phyloP scores from a whole-genome alignment of 1,140 invertebrate genomes.

The Drosophila bocqueti region DNA sequence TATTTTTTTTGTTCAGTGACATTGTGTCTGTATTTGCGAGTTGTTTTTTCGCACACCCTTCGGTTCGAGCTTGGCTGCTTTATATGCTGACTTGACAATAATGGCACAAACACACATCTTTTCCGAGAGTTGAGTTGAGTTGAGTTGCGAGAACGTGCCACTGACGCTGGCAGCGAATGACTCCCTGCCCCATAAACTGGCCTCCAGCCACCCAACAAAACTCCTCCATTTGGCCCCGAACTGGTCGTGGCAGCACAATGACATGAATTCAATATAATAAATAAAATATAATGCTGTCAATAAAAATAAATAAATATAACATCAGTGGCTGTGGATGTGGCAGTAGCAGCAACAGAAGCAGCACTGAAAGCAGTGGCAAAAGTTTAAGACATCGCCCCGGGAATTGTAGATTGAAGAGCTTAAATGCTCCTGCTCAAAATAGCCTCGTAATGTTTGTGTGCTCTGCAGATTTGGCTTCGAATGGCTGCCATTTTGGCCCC shows the following conservation, averaged over 20 bases:
- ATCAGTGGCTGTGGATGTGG: constrained; percentile 36
- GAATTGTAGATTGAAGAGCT: constrained; percentile 69
- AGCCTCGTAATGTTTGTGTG: constrained; percentile 80
- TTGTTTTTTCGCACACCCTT: constrained; percentile 30
- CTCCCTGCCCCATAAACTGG: constrained; percentile 22
- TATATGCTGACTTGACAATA: constrained; percentile 83
- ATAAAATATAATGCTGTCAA: constrained; percentile 84
- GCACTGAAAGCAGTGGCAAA: constrained; percentile 52
- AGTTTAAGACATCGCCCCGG: constrained; percentile 54
- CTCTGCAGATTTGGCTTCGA: constrained; percentile 58
- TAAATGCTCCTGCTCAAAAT: constrained; percentile 75
- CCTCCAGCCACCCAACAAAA: constrained; percentile 2
- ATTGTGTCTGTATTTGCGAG: not conserved
- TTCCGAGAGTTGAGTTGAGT: constrained; percentile 22
- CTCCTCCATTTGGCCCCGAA: constrained; percentile 35
- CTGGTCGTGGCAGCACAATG: constrained; percentile 78
- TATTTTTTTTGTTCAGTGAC: not conserved
- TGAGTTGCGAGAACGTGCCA: constrained; percentile 34
- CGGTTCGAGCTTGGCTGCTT: constrained; percentile 37
- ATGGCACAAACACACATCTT: constrained; percentile 60
- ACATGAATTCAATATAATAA: constrained; percentile 84
- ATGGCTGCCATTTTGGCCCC: constrained; percentile 36
- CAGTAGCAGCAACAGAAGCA: constrained; percentile 27
- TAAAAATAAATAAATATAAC: constrained; percentile 82
- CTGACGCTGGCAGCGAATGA: constrained; percentile 19